These are phyloP conservation scores for Prionailurus bengalensis DNA, from an alignment of 2,113 vertebrate species.

Conservation along the genomic window DNA sequence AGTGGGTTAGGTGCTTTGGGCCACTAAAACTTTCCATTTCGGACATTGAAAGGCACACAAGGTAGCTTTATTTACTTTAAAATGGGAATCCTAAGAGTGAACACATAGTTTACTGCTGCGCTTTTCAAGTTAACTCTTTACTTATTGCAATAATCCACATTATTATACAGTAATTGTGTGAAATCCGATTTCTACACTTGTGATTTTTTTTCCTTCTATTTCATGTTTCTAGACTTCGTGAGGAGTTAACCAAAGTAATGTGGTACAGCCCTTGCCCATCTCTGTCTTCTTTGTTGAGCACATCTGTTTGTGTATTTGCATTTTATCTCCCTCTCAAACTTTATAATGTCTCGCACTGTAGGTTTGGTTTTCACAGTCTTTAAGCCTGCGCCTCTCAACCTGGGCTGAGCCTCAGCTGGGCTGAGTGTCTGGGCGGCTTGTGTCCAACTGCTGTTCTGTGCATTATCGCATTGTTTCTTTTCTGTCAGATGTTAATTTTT, in stretches of 20 bases:
- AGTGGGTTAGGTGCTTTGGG: background rate
- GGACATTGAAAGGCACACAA: background rate
- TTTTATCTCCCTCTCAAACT: background rate
- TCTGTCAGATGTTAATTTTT: slow-evolving; percentile 28
- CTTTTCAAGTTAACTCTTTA: background rate
- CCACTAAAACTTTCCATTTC: background rate
- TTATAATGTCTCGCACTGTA: background rate
- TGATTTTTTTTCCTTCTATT: background rate
- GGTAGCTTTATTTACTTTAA: slow-evolving; percentile 8
- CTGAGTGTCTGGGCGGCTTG: background rate
- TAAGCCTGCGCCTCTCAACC: background rate
- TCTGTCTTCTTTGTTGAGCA: background rate
- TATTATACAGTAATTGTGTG: background rate
- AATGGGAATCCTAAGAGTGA: background rate
- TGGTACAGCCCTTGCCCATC: background rate
- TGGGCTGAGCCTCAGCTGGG: background rate
- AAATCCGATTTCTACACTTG: background rate
- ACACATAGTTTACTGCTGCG: background rate
- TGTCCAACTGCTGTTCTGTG: background rate
- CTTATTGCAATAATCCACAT: background rate
- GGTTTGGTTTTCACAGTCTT: background rate
- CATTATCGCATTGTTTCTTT: background rate
- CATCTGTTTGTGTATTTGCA: background rate
- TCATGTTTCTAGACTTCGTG: background rate
- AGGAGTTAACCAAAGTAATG: background rate